Base-by-base conservation (phyloP, 2,797 vertebrate genomes). In the Trematomus bernacchii region DNA sequence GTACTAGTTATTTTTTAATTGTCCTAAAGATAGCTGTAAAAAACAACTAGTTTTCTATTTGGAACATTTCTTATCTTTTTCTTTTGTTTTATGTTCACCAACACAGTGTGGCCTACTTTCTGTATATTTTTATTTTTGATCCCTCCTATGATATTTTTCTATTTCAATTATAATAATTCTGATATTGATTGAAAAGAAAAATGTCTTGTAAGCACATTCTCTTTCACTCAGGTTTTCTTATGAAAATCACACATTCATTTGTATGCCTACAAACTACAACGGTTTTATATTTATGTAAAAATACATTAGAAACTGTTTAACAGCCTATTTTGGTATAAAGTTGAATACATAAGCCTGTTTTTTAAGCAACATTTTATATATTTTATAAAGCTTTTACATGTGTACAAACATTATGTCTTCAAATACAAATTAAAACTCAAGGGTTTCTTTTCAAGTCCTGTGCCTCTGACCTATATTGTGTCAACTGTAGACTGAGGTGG, bases 351-450 rank as follows among this genome's bases (percentile, higher is more conserved):
- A 59, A 72, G 13, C 23, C 40, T 40, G 33, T 67, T 51, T 68
- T 42, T 23, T 15, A 42, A 55, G 44, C 7, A 15, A 8, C 70
- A 13, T 50, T 73, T 69, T 43, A 55, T 44, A 71, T 52, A n/a
- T 78, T 70, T 85, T 23, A 43, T 74, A 58, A 21, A 44, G 3
- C 8, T 63, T 69, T 80, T n/a, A 16, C 43, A 48, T 53, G 23
- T 76, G 1, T 4, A 58, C 55, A 51, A 73, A 85, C 21, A 84
- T 47, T 63, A 12, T 68, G 21, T 6, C 87, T 88, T 85, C 70
- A 53, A 48, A 52, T 72, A 73, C 72, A 80, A 83, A 88, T 71
- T 73, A 37, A 83, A 89, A 88, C 18, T 1, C 0, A 14, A 21
- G 3, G 23, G 23, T 66, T 74, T 85, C 58, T 80, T 72, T 53